phyloP scores from a whole-genome alignment of 2,888 invertebrate species.

The Leptopilina myrica region DNA sequence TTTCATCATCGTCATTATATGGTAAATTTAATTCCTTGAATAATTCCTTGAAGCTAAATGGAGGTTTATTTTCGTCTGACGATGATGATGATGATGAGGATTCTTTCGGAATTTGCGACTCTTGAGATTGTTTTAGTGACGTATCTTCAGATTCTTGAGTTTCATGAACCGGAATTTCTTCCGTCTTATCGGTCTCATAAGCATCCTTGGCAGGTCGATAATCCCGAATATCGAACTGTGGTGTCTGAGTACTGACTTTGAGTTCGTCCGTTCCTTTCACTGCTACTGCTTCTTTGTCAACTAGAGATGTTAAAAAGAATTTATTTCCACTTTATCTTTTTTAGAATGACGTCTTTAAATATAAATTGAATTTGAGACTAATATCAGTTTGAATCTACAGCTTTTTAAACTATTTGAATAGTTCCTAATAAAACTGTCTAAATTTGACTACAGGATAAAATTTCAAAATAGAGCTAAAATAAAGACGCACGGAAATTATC shows the following conservation, averaged over 20 bases:
- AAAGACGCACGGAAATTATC: too few relatives aligned
- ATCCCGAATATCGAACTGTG: slow-evolving; percentile 2
- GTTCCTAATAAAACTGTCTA: too few relatives aligned
- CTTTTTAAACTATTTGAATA: too few relatives aligned
- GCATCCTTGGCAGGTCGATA: slow-evolving; percentile 75
- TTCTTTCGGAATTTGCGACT: slow-evolving; percentile 49
- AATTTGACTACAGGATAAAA: too few relatives aligned
- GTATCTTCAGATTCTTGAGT: slow-evolving; percentile 43
- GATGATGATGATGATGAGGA: too few relatives aligned
- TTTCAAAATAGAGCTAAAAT: too few relatives aligned
- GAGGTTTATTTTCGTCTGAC: slow-evolving; percentile 52
- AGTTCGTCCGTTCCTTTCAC: slow-evolving; percentile 67
- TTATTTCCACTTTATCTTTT: background rate
- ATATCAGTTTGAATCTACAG: too few relatives aligned
- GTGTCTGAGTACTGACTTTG: slow-evolving; percentile 11
- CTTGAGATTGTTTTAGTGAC: slow-evolving; percentile 45
- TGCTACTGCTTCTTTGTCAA: background rate
- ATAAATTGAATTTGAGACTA: too few relatives aligned
- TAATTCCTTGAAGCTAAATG: slow-evolving; percentile 64
- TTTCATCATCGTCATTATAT: slow-evolving; percentile 51
- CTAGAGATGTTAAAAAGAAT: slow-evolving; percentile 10
- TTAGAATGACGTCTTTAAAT: too few relatives aligned
- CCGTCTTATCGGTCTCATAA: slow-evolving; percentile 75
- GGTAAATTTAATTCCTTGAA: slow-evolving; percentile 56
- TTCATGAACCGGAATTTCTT: slow-evolving; percentile 59